Conservation (phyloP, 2,797 vertebrate species). For the Gymnothorax reevesii region DNA sequence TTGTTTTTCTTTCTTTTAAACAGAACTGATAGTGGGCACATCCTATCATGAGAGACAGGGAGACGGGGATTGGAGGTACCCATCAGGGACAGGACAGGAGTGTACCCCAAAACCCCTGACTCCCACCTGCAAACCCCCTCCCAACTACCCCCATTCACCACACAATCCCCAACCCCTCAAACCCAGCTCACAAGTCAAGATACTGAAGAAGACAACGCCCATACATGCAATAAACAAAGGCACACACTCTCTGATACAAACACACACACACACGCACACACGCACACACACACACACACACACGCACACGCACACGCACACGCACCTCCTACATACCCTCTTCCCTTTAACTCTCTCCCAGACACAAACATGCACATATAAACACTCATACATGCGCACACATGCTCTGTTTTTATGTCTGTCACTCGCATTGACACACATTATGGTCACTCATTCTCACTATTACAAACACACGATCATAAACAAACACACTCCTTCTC, state of each 20-base stretch:
- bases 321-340: not conserved
- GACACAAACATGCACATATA: slow-evolving; percentile 22
- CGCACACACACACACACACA: not conserved
- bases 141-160: not conserved
- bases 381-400: slow-evolving; percentile 19
- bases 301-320: not conserved
- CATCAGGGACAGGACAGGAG: not conserved
- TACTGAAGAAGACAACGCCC: not conserved
- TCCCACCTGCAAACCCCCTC: slow-evolving; percentile 46
- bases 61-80: not conserved
- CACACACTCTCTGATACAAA: not conserved
- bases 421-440: too few species aligned
- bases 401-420: not conserved
- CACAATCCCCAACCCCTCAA: not conserved
- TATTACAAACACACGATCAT: slow-evolving; percentile 14
- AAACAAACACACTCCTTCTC: not conserved
- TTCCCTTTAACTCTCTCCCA: not conserved
- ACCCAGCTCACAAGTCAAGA: slow-evolving; percentile 16
- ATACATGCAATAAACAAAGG: too few species aligned
- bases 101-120: not conserved
- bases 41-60: slow-evolving; percentile 42
- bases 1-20: not conserved
- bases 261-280: slow-evolving; percentile 19
- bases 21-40: slow-evolving; percentile 31
- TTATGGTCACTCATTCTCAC: too few species aligned